Evolutionary conservation across 2,797 vertebrate genomes (phyloP), one percentile per base, ranked within the genome.

Genomic region (Clamator glandarius): DNA sequence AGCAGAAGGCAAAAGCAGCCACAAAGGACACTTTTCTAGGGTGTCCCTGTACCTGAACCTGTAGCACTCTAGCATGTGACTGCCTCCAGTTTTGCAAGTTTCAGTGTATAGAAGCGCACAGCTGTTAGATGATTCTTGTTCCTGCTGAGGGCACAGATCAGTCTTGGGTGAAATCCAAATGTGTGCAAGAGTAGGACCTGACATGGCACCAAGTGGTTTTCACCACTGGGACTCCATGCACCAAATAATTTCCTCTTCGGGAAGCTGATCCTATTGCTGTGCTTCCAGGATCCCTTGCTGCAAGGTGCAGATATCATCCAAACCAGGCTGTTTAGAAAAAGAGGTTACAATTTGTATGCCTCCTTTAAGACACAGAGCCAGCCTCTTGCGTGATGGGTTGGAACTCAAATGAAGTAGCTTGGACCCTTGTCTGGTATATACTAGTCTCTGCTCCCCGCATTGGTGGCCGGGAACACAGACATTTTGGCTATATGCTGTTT

Each of bases 351-450:
- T 42, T 35, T 54, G 6, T 31, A 21, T 55, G 35, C 42, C 54
- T 81, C 11, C 17, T 69, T 76, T 63, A 67, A 76, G 0, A 0
- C 0, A 0, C 20, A 25, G 35, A 82, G 54, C 15, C 29, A 54
- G 26, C 15, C 20, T 33, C 29, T 68, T 35, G 10, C 2, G 0
- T 21, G 28, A 42, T 73, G 15, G 42, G 12, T 19, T 73, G 86
- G 79, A 90, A 82, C 5, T 46, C 0, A 1, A 72, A 57, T 54
- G 26, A 48, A 3, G 1, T 15, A 55, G 31, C 6, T 90, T 81
- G 31, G 12, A 39, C 70, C 41, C 57, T 64, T n/a, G 20, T 18
- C 25, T 36, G 44, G 31, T 51, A n/a, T 62, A 69, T 28, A 52
- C 28, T 13, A 31, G 26, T 42, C 62, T 48, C 46, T 26, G 9